Percentiles rank a stretch among this genome's conserved stretches.
Conservation (phyloP, 1,140 invertebrate species). For the Drosophila tani region DNA sequence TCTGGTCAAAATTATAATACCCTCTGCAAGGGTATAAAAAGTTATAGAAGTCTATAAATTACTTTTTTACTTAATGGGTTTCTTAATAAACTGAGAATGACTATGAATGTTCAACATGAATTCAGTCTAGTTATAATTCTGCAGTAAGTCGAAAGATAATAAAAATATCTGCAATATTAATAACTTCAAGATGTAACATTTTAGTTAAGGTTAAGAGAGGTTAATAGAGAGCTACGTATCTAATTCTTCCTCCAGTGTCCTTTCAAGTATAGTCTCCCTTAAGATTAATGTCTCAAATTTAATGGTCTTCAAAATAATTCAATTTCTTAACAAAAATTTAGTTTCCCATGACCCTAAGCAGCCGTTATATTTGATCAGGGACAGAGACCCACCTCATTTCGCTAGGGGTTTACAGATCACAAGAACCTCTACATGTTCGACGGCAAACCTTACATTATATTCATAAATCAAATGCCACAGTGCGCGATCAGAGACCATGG, state of each 20-base stretch:
- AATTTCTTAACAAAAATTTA: background rate
- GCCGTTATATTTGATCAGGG: conserved; percentile 21
- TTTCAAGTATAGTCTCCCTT: background rate
- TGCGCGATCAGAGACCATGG: conserved; percentile 60
- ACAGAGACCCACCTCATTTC: conserved; percentile 16
- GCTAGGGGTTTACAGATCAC: background rate
- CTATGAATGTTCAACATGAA: no score
- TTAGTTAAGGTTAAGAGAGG: no score
- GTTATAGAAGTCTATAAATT: no score
- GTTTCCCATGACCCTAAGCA: conserved; percentile 23
- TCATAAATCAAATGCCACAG: conserved; percentile 70
- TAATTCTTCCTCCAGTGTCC: background rate
- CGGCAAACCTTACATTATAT: conserved; percentile 36
- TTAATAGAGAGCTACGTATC: no score
- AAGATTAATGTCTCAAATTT: background rate
- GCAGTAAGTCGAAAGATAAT: no score
- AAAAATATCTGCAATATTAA: no score
- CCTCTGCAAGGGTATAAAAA: no score
- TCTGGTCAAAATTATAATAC: no score
- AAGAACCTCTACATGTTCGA: background rate
- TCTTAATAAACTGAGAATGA: no score
- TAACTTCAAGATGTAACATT: background rate
- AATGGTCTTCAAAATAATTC: background rate
- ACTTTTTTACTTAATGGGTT: no score
- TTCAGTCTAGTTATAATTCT: no score